Base-by-base conservation (phyloP, 1,140 invertebrate species). In the Drosophila azteca region DNA sequence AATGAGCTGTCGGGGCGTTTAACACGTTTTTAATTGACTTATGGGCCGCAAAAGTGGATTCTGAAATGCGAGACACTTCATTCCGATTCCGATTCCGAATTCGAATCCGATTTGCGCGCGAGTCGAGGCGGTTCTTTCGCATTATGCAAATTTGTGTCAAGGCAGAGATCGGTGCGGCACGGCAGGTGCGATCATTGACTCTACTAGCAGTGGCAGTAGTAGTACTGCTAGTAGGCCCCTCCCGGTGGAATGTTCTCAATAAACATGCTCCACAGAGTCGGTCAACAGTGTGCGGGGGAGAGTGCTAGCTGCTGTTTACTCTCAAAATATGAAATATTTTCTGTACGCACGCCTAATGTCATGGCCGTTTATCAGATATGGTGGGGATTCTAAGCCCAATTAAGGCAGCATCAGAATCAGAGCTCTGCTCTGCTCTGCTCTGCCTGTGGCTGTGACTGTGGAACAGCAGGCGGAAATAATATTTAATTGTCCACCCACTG, bases 401-500 rank as follows among this genome's bases (percentile, higher is more conserved):
- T 77, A 68, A 76, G 57, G 24, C 51, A n/a, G 39, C 44, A 65
- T 44, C 48, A n/a, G 63, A 22, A 63, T 48, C 59, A n/a, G 48
- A 8, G 61, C 61, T 39, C 35, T 13, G 35, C 17, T 20, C 17
- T 20, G 9, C 35, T 39, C 35, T 13, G 35, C 9, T n/a, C n/a
- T n/a, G n/a, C n/a, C n/a, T n/a, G n/a, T n/a, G n/a, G n/a, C 11
- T 39, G 0, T 39, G 9, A 3, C 3, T 39, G 3, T 13, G 35
- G 45, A 65, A 43, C 79, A 78, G 22, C 61, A 75, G 73, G 78
- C 82, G 83, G 83, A 87, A 88, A 87, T 87, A 70, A 88, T 69
- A 87, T 88, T 88, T 87, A 87, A 87, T 87, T 87, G 83, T 87
- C 83, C 83, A 87, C 81, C 75, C 81, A 85, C 87, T 73, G 75